phyloP scores from a whole-genome alignment of 2,797 vertebrate genomes.

The Parotocinclus haroldoi region DNA sequence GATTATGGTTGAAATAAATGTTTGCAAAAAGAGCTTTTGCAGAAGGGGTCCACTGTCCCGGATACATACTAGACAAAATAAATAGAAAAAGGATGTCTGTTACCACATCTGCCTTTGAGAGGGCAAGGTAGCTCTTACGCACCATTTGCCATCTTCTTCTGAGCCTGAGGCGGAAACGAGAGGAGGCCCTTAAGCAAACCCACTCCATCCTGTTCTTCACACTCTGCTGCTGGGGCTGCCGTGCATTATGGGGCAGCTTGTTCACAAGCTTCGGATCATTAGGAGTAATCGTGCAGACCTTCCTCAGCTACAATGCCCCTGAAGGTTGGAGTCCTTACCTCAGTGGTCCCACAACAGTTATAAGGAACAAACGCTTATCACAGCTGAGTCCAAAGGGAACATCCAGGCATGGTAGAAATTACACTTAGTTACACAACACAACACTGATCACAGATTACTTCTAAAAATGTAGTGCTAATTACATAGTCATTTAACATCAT shows the following conservation, averaged over 20 bases:
- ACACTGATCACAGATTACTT: too few relatives aligned
- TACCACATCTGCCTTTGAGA: conserved; percentile 17
- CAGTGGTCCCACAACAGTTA: conserved; percentile 3
- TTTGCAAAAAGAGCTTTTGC: background rate
- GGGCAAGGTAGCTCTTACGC: conserved; percentile 7
- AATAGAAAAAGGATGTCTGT: background rate
- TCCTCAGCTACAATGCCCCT: conserved; percentile 18
- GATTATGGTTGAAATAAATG: conserved; percentile 5
- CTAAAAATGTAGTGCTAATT: too few relatives aligned
- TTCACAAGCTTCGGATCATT: conserved; percentile 41
- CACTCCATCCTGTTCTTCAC: conserved; percentile 33
- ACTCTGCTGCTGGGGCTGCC: conserved; percentile 18
- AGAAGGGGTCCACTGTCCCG: background rate
- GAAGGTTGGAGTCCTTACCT: conserved; percentile 9
- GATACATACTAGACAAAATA: background rate
- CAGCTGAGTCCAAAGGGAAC: background rate
- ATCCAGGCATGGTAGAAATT: background rate
- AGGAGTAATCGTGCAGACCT: conserved; percentile 37
- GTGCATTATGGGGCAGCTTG: conserved; percentile 33
- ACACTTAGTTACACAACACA: too few relatives aligned
- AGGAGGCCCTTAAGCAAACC: conserved; percentile 34
- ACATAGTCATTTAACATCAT: too few relatives aligned
- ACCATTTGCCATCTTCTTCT: conserved; percentile 12
- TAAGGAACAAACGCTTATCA: background rate
- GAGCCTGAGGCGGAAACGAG: conserved; percentile 10